Evolutionary conservation across 1,140 invertebrate species (phyloP), one percentile per base, ranked within the genome.

Genomic region (Pachyrhynchus sulphureomaculatus): DNA sequence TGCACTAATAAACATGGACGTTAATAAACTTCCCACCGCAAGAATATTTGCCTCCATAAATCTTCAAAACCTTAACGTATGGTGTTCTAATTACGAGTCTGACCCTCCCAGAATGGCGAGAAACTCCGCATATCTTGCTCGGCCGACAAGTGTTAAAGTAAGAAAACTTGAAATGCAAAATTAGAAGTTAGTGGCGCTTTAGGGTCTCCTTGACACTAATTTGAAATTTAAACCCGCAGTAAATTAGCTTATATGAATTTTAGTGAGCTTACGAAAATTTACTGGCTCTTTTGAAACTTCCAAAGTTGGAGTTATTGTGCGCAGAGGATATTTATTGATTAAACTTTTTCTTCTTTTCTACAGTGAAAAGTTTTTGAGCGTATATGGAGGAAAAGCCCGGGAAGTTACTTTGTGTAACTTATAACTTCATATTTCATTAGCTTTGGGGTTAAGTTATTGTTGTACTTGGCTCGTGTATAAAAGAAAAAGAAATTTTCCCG

Each of bases 221-320:
- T 71, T 69, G 69, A 72, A 72, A 72, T 72, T 72, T 71, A 72
- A 72, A 71, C 69, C 64, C 51, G 67, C 56, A 66, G 39, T 72
- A 72, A 72, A 72, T 72, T 64, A 69, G 63, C 64, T 67, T 66
- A 64, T 71, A 72, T 69, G 69, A 70, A 72, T 71, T 71, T 71
- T 69, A 65, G 68, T 63, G 65, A 69, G 65, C 52, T 62, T 53
- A 58, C 32, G 39, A 21, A 44, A 64, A 67, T 69, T 70, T 71
- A 70, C 51, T 51, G 54, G 23, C 54, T 49, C 49, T 54, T 62
- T 69, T 67, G 32, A 56, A 51, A 65, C 49, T 52, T 61, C 32
- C 55, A 44, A 44, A 60, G 33, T 52, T 56, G 57, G 59, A 61
- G 44, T 56, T 63, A 55, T 55, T 54, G 36, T 39, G 33, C 57